These are phyloP conservation scores for Enteromius fasciolatus DNA, from an alignment of 2,797 vertebrate genomes.

Conservation along the genomic window DNA sequence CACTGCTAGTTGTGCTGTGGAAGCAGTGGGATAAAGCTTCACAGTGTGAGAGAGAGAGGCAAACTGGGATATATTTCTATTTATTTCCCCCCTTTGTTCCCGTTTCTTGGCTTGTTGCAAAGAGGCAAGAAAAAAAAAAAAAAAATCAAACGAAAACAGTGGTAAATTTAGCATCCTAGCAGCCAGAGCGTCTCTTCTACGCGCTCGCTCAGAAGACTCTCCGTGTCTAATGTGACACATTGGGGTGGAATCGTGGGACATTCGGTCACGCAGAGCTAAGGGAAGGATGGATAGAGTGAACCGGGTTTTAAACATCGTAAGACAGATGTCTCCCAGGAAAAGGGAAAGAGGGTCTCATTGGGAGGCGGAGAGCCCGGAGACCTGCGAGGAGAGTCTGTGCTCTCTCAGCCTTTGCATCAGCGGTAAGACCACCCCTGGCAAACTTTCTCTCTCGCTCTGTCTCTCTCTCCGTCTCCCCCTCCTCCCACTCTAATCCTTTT, in stretches of 20 bases:
- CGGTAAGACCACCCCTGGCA: constrained; percentile 76
- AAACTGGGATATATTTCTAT: constrained; percentile 57
- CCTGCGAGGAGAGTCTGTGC: constrained; percentile 82
- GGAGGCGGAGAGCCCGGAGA: constrained; percentile 80
- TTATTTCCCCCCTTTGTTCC: constrained; percentile 40
- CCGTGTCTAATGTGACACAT: constrained; percentile 42
- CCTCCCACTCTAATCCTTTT: constrained; percentile 27
- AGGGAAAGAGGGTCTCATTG: constrained; percentile 75
- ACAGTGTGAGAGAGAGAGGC: constrained; percentile 47
- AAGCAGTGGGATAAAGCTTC: constrained; percentile 56
- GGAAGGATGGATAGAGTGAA: constrained; percentile 82
- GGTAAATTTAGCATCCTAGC: constrained; percentile 13
- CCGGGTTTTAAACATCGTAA: constrained; percentile 84
- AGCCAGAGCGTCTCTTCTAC: constrained; percentile 21
- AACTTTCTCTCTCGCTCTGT: constrained; percentile 54
- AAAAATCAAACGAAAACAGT: constrained; percentile 28
- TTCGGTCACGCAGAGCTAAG: constrained; percentile 12
- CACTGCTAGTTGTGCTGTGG: constrained; percentile 52
- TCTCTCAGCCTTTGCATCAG: constrained; percentile 82
- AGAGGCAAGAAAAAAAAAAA: constrained; percentile 10
- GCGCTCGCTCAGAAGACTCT: constrained; percentile 34
- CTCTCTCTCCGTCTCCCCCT: constrained; percentile 15
- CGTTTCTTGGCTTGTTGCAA: constrained; percentile 35
- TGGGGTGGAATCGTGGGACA: constrained; percentile 46
- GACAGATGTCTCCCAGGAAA: constrained; percentile 85